These are phyloP conservation scores for Pseudomugil tenellus DNA, from an alignment of 2,797 vertebrate genomes.

Conservation along the genomic window DNA sequence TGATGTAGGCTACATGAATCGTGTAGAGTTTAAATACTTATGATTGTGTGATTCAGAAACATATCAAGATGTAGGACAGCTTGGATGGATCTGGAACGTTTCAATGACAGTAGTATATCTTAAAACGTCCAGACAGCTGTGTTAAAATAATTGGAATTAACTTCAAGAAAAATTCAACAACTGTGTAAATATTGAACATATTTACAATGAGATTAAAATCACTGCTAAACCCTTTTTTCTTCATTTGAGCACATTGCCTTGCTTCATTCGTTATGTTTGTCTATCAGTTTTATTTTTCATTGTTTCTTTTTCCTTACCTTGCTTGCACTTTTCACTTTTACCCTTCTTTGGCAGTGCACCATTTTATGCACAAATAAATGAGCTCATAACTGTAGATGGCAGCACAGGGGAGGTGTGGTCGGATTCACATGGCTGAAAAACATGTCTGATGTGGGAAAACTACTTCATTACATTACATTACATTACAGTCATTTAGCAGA, in stretches of 20 bases:
- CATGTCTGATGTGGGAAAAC: background rate
- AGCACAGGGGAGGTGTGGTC: constrained; percentile 24
- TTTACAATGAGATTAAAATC: no score
- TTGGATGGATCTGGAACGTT: background rate
- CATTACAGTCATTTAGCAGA: no score
- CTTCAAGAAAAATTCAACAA: background rate
- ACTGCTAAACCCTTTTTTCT: no score
- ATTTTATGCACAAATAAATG: constrained; percentile 45
- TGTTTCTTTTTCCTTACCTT: constrained; percentile 36
- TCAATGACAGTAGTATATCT: background rate
- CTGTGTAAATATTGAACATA: no score
- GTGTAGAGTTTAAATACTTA: background rate
- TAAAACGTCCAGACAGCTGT: background rate
- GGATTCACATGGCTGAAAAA: constrained; percentile 15
- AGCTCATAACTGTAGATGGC: constrained; percentile 44
- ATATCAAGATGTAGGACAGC: background rate
- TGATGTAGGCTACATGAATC: background rate
- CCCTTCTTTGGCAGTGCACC: constrained; percentile 24
- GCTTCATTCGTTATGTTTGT: constrained; percentile 33
- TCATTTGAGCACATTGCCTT: background rate
- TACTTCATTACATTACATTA: no score
- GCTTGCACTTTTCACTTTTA: constrained; percentile 35
- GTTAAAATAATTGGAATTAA: background rate
- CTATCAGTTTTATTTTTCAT: constrained; percentile 18
- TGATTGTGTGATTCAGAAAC: background rate